Conservation (phyloP, 2,797 vertebrate genomes). For the Rhinella marina region DNA sequence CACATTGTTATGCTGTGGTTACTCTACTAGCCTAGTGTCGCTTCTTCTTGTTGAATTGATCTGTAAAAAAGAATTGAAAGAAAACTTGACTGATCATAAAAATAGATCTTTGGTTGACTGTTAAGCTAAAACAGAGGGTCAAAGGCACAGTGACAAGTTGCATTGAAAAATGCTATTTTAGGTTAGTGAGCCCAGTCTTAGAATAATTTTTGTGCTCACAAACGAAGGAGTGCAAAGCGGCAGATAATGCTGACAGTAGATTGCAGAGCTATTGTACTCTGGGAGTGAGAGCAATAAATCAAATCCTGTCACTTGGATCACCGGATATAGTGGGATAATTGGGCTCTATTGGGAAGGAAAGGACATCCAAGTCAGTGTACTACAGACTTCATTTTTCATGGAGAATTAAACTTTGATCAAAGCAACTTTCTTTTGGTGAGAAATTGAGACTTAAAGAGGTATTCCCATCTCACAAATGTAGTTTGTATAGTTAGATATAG, state of each 20-base stretch:
- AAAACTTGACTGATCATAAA: slow-evolving; percentile 31
- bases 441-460: slow-evolving; percentile 47
- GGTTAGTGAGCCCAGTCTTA: slow-evolving; percentile 46
- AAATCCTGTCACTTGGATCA: slow-evolving; percentile 63
- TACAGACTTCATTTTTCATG: slow-evolving; percentile 55
- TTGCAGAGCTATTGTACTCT: slow-evolving; percentile 54
- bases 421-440: slow-evolving; percentile 34
- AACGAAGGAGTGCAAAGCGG: slow-evolving; percentile 47
- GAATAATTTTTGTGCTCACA: slow-evolving; percentile 55
- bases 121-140: slow-evolving; percentile 47
- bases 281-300: slow-evolving; percentile 61
- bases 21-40: background rate
- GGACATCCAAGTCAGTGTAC: slow-evolving; percentile 59
- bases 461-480: too few relatives aligned
- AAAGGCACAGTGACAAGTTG: slow-evolving; percentile 43
- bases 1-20: background rate
- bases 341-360: slow-evolving; percentile 61
- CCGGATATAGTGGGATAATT: slow-evolving; percentile 61
- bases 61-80: slow-evolving; percentile 21
- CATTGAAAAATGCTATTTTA: slow-evolving; percentile 51
- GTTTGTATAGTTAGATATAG: too few relatives aligned
- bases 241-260: slow-evolving; percentile 57
- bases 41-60: slow-evolving; percentile 20
- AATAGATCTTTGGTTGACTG: slow-evolving; percentile 36
- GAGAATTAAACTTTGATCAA: slow-evolving; percentile 60